Base-by-base conservation (phyloP, 1,140 invertebrate species). In the Calephelis virginiensis region DNA sequence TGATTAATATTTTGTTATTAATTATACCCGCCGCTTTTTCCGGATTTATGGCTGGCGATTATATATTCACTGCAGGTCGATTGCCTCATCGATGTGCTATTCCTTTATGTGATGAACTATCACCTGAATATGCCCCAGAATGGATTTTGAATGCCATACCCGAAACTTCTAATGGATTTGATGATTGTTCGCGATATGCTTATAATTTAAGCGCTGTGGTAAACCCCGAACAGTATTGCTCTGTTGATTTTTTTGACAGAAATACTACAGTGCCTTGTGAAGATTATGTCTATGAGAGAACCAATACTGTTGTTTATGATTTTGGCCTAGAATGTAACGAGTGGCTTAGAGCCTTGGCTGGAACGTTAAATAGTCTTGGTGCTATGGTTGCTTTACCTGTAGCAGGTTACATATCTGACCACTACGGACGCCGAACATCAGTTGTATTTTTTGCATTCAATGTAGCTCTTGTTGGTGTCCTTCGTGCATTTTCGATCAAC, bases 361-460 rank as follows among this genome's bases (percentile, higher is more conserved):
- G 86, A 7, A 88, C 86, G 7, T 75, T 90, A 46, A 88, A 89
- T 56, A 87, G 85, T 73, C 67, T 84, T 7, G 87, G 85, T 38
- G 84, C 74, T 13, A 83, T 90, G 81, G 62, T 90, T 14, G 77
- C 78, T 6, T 80, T 90, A 5, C 72, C 81, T 5, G 13, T 90
- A 37, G 85, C 87, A 8, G 87, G 87, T 0, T 87, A 78, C 40
- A 73, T 89, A 61, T 90, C 87, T n/a, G 87, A 90, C 62, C 70
- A 74, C 56, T 81, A 84, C 8, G 87, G 87, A 10, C 71, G 87
- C 50, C 75, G 85, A 66, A 74, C 77, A 13, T 86, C 87, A 5
- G 74, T 90, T 61, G 70, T 85, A 14, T 78, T 90, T 71, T 87
- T 86, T 72, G 80, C 77, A 2, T 86, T 90, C 63, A 89, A 87